phyloP scores from a whole-genome alignment of 2,888 invertebrate genomes.

The Cryptus viduatorius region DNA sequence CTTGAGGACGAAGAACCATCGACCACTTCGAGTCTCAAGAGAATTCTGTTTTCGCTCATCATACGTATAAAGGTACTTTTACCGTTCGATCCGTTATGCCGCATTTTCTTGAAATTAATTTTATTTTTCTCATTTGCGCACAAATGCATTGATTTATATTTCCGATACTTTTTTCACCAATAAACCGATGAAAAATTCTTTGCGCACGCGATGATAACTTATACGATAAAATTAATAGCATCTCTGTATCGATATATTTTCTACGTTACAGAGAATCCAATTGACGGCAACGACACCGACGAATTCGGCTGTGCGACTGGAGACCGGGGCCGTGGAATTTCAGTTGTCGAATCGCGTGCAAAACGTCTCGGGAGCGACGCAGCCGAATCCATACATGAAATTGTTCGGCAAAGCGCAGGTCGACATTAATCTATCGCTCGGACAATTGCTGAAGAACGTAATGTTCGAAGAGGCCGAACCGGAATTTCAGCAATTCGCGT shows the following conservation, averaged over 20 bases:
- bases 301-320: conserved; percentile 97
- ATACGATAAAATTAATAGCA: neutral
- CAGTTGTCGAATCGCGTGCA: conserved; percentile 97
- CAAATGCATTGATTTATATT: no score
- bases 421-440: conserved; percentile 97
- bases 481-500: conserved; percentile 99
- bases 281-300: conserved; percentile 99
- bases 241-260: neutral
- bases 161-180: no score
- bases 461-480: conserved; percentile 99
- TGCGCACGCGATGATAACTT: neutral
- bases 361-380: conserved; percentile 89
- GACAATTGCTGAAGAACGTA: conserved; percentile 96
- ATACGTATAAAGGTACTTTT: conserved; percentile 92
- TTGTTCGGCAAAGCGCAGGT: conserved; percentile 94
- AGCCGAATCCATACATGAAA: conserved; percentile 88
- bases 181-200: no score
- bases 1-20: conserved; percentile 91
- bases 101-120: no score
- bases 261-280: conserved; percentile 91
- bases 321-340: conserved; percentile 97
- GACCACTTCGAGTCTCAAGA: conserved; percentile 87
- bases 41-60: conserved; percentile 94
- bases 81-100: neutral
- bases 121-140: no score